Percentiles rank a stretch among this genome's conserved stretches.
Evolutionary conservation across 2,797 vertebrate genomes (phyloP).

Genomic region (Melanogrammus aeglefinus): DNA sequence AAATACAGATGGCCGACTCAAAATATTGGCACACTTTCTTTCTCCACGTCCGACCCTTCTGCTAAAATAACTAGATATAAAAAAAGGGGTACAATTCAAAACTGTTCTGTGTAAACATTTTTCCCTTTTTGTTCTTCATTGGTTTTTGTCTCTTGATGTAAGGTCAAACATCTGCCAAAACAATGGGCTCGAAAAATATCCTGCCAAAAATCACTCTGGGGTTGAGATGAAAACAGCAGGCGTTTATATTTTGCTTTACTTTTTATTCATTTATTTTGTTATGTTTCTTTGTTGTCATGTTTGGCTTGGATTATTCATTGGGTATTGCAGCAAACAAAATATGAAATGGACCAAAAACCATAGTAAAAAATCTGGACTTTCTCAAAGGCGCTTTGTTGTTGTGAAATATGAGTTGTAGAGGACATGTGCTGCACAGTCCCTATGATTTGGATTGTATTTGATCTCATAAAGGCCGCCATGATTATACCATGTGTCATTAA

Average conservation of each 20-base stretch:
- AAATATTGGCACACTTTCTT: neutral
- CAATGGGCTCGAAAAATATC: neutral
- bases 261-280: neutral
- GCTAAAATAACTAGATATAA: neutral
- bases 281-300: neutral
- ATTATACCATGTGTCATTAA: too few relatives aligned
- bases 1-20: neutral
- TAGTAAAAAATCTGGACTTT: too few relatives aligned
- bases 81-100: too few relatives aligned
- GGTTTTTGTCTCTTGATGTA: conserved; percentile 9
- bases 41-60: neutral
- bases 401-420: too few relatives aligned
- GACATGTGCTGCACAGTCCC: too few relatives aligned
- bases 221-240: neutral
- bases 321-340: too few relatives aligned
- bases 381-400: too few relatives aligned
- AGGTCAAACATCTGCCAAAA: conserved; percentile 5
- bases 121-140: neutral
- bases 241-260: neutral
- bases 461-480: too few relatives aligned
- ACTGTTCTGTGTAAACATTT: neutral
- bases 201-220: neutral
- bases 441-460: too few relatives aligned
- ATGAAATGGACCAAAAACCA: too few relatives aligned
- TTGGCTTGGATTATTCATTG: too few relatives aligned